Evolutionary conservation across 2,888 invertebrate species (phyloP).

Genomic region (Troides helena): DNA sequence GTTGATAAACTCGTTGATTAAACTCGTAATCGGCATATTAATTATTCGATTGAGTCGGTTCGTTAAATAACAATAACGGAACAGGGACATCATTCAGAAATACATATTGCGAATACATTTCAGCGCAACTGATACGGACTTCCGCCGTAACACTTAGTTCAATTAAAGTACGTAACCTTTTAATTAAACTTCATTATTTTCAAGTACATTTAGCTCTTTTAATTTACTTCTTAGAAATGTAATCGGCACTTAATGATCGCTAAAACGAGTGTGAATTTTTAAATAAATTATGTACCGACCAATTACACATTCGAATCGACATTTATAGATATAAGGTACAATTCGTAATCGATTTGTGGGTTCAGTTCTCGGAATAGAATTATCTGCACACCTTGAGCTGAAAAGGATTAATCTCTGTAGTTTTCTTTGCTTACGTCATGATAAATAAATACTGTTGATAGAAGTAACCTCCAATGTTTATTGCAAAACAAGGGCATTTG

Average conservation of each 20-base stretch:
- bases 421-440: constrained; percentile 2
- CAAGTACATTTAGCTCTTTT: constrained; percentile 22
- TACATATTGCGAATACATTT: constrained; percentile 20
- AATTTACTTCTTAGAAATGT: constrained; percentile 27
- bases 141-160: constrained; percentile 26
- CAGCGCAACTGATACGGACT: constrained; percentile 27
- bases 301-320: constrained; percentile 19
- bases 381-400: constrained; percentile 25
- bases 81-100: constrained; percentile 13
- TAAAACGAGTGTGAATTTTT: constrained; percentile 13
- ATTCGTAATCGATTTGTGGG: constrained; percentile 20
- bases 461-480: constrained; percentile 9
- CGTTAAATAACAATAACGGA: constrained; percentile 12
- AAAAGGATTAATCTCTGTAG: constrained; percentile 8
- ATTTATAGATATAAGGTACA: constrained; percentile 17
- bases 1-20: constrained; percentile 3
- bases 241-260: constrained; percentile 6
- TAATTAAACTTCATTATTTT: constrained; percentile 29
- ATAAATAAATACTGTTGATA: constrained; percentile 12
- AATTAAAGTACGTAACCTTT: constrained; percentile 28
- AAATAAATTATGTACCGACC: constrained; percentile 15
- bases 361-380: constrained; percentile 28
- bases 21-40: constrained; percentile 10
- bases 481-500: constrained; percentile 13
- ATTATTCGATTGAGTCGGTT: constrained; percentile 4